phyloP scores from a whole-genome alignment of 1,140 invertebrate species.

The Ceratitis capitata region DNA sequence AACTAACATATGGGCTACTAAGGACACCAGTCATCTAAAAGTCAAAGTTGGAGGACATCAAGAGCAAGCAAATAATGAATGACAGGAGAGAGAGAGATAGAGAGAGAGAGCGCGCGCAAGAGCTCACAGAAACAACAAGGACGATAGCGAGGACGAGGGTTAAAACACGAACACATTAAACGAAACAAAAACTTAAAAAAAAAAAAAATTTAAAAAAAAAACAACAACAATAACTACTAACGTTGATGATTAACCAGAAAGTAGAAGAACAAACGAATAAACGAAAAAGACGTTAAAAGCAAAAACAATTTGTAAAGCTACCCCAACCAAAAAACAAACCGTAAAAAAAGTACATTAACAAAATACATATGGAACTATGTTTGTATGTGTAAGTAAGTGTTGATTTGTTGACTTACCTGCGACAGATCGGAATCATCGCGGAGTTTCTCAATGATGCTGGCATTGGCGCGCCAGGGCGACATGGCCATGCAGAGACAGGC shows the following conservation, averaged over 20 bases:
- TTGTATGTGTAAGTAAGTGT: no score
- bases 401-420: constrained; percentile 61
- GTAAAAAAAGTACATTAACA: not conserved
- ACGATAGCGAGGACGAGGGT: not conserved
- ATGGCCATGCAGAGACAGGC: constrained; percentile 25
- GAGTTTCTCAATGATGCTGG: constrained; percentile 59
- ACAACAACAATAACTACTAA: not conserved
- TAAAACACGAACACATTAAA: not conserved
- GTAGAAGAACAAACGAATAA: not conserved
- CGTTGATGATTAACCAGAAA: not conserved
- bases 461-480: constrained; percentile 22
- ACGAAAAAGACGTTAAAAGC: not conserved
- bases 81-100: no score
- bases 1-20: not conserved
- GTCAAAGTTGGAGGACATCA: not conserved
- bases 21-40: not conserved
- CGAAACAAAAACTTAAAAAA: not conserved
- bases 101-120: no score
- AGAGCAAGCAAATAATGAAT: not conserved
- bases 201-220: no score
- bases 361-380: no score
- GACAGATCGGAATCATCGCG: constrained; percentile 66
- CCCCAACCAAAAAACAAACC: not conserved
- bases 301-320: not conserved
- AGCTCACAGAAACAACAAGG: no score